Evolutionary conservation across 2,888 invertebrate species (phyloP), one percentile per base, ranked within the genome.

Genomic region (Parnassius mnemosyne): DNA sequence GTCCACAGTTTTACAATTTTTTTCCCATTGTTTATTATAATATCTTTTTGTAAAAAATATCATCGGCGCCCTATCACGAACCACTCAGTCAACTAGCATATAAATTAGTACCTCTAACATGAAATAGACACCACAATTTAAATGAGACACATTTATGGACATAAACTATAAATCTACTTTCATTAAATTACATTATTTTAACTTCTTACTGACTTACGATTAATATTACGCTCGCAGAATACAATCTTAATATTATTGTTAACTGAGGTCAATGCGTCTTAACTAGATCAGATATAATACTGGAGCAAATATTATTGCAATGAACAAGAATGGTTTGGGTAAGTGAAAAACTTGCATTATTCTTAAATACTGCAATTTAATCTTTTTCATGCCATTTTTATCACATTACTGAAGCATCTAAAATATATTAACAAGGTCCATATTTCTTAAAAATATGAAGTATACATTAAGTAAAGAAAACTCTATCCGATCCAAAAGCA

Each of bases 111-210:
- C 78, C 73, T 83, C 89, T 89, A 89, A 90, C 89, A 90, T 84
- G 78, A 83, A 88, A 75, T 89, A 91, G 90, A 91, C 90, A 91
- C 90, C 90, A 90, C 91, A 86, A 87, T 88, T 86, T 86, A 89
- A 89, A 87, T 86, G 82, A 91, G 83, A 88, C 83, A 89, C 87
- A 89, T 88, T 84, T 77, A 91, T 89, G 90, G 91, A 91, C 91
- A 91, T 84, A 85, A 77, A 89, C 84, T 88, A 86, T 84, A 74
- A 72, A 75, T 78, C 89, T 89, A 86, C 83, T 74, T 75, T 83
- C 77, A 76, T 69, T 72, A 71, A 83, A 83, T 85, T 85, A 87
- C 82, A 82, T 77, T 76, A 69, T 72, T 63, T 68, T 72, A 68
- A 65, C 83, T 83, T 83, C 85, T 81, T 80, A 84, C 88, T 83